Evolutionary conservation across 1,140 invertebrate species (phyloP).

Genomic region (Aphidius ervi): DNA sequence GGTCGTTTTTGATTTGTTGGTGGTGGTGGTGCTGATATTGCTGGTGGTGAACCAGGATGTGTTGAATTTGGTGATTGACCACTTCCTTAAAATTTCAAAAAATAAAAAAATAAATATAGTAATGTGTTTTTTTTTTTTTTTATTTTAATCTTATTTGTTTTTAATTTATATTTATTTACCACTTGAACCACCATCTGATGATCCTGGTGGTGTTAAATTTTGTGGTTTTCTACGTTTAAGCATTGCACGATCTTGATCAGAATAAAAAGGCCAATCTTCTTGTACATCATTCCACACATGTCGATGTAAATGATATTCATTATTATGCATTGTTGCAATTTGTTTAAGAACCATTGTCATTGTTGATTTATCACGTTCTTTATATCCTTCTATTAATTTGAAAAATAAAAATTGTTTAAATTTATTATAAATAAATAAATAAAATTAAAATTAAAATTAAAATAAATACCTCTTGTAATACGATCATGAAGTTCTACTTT

Average conservation of each 20-base stretch:
- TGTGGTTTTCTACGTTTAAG: slow-evolving; percentile 85
- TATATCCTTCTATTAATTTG: slow-evolving; percentile 75
- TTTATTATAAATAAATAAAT: not conserved
- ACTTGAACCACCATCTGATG: slow-evolving; percentile 71
- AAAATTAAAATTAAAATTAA: slow-evolving; percentile 1
- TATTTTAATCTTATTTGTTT: too few relatives aligned
- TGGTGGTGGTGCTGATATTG: slow-evolving; percentile 43
- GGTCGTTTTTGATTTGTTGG: slow-evolving; percentile 51
- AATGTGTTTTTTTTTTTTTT: too few relatives aligned
- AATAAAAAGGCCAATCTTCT: slow-evolving; percentile 91
- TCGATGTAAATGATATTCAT: slow-evolving; percentile 79
- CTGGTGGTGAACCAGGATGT: slow-evolving; percentile 62
- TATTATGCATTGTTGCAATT: slow-evolving; percentile 77
- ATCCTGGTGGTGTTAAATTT: slow-evolving; percentile 81
- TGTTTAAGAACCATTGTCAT: slow-evolving; percentile 73
- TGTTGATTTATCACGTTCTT: slow-evolving; percentile 73
- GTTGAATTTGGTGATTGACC: slow-evolving; percentile 69
- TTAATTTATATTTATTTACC: slow-evolving; percentile 42
- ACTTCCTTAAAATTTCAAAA: slow-evolving; percentile 38
- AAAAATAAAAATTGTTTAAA: slow-evolving; percentile 19
- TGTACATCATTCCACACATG: slow-evolving; percentile 89
- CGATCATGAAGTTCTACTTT: slow-evolving; percentile 83
- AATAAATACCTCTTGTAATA: slow-evolving; percentile 69
- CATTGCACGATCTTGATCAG: slow-evolving; percentile 80
- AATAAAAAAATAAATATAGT: not conserved